Evolutionary conservation across 2,797 vertebrate species (phyloP), one percentile per base, ranked within the genome.

Genomic region (Urophycis tenuis): DNA sequence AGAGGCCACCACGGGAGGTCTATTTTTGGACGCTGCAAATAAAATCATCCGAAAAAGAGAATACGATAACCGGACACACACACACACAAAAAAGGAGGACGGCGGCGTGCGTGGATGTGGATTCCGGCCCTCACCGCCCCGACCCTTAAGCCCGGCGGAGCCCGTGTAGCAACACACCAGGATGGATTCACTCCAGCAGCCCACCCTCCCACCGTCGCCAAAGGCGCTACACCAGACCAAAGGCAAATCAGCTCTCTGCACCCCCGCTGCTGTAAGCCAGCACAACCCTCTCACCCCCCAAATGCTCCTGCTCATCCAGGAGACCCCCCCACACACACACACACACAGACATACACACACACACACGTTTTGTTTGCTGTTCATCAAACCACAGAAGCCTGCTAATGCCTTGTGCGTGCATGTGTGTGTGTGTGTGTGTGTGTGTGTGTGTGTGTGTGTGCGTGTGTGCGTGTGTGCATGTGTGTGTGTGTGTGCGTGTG

Each of bases 1-100:
- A n/a, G 29, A 75, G 81, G 74, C 82, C 81, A 74, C 82, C 81
- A 74, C 71, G 77, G 15, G n/a, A 49, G 60, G 71, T 67, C 75
- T 77, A 79, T 87, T 72, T 86, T 80, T 76, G 72, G 77, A 72
- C 9, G 35, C 72, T 76, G 3, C 31, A 71, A 32, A 71, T 74
- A 77, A 79, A 85, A 71, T 33, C 79, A 71, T 1, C 8, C 71
- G 74, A 82, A 29, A 29, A 74, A 79, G 49, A 76, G 76, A 17
- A 34, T 41, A 17, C 14, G 79, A 80, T 49, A 19, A 64, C 15
- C 67, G 49, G n/a, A 79, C 30, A 84, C 81, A 75, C 75, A 67
- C n/a, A n/a, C n/a, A n/a, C n/a, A n/a, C n/a, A n/a, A n/a, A n/a
- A n/a, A n/a, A n/a, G n/a, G n/a, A 53, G 76, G 73, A 77, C 35